These are phyloP conservation scores for Lordiphosa collinella DNA, from an alignment of 1,140 invertebrate genomes.

Conservation along the genomic window DNA sequence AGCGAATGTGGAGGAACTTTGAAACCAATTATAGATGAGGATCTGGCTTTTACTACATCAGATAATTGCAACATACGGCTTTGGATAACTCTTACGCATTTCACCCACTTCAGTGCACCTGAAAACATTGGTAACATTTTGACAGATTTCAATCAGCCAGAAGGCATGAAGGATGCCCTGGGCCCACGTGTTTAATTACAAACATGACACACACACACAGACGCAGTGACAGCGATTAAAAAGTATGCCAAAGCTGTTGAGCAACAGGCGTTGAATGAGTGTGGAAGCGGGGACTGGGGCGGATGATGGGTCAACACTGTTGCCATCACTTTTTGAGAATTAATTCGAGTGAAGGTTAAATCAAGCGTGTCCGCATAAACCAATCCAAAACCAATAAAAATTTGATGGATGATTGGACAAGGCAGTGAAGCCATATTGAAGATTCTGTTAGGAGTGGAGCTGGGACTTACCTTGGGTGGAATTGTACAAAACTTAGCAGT, in stretches of 20 bases:
- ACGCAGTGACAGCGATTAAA: constrained; percentile 66
- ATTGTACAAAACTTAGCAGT: too few relatives aligned
- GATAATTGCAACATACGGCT: constrained; percentile 4
- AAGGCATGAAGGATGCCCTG: constrained; percentile 22
- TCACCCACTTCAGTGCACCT: constrained; percentile 3
- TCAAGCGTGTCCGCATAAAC: background rate
- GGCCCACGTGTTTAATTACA: constrained; percentile 70
- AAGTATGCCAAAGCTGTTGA: constrained; percentile 40
- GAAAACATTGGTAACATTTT: constrained; percentile 42
- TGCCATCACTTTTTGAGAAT: constrained; percentile 27
- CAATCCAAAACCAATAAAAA: constrained; percentile 15
- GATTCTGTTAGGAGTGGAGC: too few relatives aligned
- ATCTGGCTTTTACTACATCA: constrained; percentile 4
- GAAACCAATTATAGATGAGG: constrained; percentile 9
- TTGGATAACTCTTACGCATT: constrained; percentile 6
- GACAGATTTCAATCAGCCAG: constrained; percentile 68
- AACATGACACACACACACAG: constrained; percentile 21
- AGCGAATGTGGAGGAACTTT: too few relatives aligned
- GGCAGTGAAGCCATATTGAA: too few relatives aligned
- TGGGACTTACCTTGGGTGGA: too few relatives aligned
- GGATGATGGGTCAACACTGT: constrained; percentile 18
- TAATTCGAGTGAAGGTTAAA: constrained; percentile 28
- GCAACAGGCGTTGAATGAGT: constrained; percentile 18
- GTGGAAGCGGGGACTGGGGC: background rate
- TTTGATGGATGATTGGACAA: background rate